Evolutionary conservation across 2,113 vertebrate species (phyloP).

Genomic region (Capreolus pygargus): DNA sequence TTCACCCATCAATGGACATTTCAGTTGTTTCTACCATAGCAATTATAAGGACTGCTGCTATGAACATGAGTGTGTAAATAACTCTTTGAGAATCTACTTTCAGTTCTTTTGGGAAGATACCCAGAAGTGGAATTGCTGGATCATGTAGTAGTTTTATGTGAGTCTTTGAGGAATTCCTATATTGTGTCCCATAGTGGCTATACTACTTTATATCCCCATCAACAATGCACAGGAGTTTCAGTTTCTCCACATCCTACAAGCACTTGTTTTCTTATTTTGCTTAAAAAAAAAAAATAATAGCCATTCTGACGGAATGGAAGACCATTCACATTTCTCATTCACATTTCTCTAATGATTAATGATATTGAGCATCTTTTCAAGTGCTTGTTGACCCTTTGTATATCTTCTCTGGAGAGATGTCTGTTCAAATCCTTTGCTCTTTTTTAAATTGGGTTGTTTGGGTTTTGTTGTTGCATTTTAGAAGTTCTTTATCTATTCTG

Average conservation of each 20-base stretch:
- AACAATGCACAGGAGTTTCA: not conserved
- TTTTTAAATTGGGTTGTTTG: not conserved
- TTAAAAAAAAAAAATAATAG: not conserved
- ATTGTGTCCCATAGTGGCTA: not conserved
- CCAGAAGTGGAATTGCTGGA: not conserved
- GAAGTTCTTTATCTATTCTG: not conserved
- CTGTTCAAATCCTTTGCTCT: not conserved
- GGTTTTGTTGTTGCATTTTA: not conserved
- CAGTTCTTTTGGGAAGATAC: not conserved
- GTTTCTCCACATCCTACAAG: not conserved
- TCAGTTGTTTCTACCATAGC: rapidly evolving
- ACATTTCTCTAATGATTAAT: not conserved
- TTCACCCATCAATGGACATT: not conserved
- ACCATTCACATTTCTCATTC: not conserved
- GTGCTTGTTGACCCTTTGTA: not conserved
- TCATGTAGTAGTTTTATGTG: not conserved
- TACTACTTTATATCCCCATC: not conserved
- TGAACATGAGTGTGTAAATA: not conserved
- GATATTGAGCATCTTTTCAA: not conserved
- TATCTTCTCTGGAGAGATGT: not conserved
- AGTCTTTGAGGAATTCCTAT: not conserved
- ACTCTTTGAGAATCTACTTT: not conserved
- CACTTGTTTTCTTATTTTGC: not conserved
- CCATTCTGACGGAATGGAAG: not conserved
- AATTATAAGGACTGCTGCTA: not conserved